Evolutionary conservation across 1,140 invertebrate species (phyloP), one percentile per base, ranked within the genome.

Genomic region (Belonocnema kinseyi): DNA sequence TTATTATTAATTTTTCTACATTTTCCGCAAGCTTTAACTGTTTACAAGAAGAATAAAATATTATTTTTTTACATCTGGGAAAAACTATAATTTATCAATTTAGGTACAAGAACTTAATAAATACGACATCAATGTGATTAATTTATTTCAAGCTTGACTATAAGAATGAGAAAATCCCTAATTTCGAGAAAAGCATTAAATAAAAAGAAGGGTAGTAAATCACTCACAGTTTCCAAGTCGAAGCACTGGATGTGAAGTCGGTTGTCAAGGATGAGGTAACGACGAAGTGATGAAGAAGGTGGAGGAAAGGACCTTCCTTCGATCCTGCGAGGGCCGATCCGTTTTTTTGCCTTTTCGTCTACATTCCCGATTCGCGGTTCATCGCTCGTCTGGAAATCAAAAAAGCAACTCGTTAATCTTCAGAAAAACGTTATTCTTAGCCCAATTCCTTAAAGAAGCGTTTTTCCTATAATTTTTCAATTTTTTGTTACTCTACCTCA

Each of bases 281-380:
- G 78, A 81, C 78, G 66, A 74, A 82, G 77, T 74, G 82, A 85
- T 74, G 80, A 76, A 80, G 80, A 77, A 81, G 77, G 72, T 85
- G 80, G 79, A 85, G 78, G 78, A 76, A 79, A 76, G 80, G 80
- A 81, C 80, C 79, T 85, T 87, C 81, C 81, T 86, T 82, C 77
- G 86, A 85, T 85, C 72, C 82, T 78, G 81, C 82, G 80, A 82
- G 81, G 79, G 77, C 83, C 82, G 80, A 83, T 87, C 81, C 82
- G 82, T 77, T 79, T 82, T 81, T 53, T 82, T 74, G 70, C 77
- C 74, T 78, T 71, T 73, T 54, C 82, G 80, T 85, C 85, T 89
- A 89, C 85, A 87, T 88, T 85, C 82, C 84, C 78, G 71, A 77
- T 84, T 82, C 83, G 80, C 82, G 77, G 61, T 80, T 83, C 86